Evolutionary conservation across 2,797 vertebrate species (phyloP).

Genomic region (Myiotriccus ornatus): DNA sequence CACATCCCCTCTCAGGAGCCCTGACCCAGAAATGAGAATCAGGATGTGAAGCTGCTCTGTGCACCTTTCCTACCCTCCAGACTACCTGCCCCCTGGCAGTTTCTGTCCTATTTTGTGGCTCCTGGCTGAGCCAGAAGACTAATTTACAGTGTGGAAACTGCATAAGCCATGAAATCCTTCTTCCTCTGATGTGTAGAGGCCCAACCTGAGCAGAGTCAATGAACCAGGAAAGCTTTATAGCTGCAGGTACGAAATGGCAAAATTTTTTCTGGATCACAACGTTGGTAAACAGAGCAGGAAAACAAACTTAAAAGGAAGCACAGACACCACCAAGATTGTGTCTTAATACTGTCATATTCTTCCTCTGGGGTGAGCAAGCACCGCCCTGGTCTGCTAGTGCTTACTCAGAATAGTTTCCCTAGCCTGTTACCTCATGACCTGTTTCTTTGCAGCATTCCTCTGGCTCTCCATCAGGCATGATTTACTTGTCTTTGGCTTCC

Average conservation of each 20-base stretch:
- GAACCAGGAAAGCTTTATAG: neutral
- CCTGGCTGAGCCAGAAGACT: neutral
- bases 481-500: neutral
- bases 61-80: neutral
- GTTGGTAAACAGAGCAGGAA: neutral
- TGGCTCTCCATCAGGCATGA: neutral
- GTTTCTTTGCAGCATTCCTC: neutral
- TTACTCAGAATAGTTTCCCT: neutral
- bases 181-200: neutral
- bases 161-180: neutral
- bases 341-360: neutral
- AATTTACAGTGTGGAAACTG: neutral
- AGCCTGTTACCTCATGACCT: neutral
- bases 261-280: neutral
- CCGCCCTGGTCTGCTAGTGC: neutral
- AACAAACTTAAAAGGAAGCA: neutral
- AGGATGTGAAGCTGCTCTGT: neutral
- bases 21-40: neutral
- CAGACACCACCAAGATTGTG: neutral
- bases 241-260: neutral
- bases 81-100: neutral
- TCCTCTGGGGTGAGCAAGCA: neutral
- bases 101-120: neutral
- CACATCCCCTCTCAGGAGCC: neutral
- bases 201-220: accelerated